Conservation (phyloP, 2,797 vertebrate genomes). For the Propithecus deckenii region DNA sequence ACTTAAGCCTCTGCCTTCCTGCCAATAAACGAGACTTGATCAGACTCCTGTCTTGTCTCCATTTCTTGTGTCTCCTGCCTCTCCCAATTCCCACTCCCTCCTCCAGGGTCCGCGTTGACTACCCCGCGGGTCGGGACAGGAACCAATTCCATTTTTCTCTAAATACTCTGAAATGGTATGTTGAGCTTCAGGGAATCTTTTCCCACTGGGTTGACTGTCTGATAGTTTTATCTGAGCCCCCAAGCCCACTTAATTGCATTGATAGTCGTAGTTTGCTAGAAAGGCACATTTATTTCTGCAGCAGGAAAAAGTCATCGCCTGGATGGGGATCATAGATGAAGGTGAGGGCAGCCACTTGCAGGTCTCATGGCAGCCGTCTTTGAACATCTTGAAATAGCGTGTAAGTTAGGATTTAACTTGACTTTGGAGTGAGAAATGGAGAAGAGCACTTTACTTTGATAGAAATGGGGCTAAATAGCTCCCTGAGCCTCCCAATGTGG, state of each 20-base stretch:
- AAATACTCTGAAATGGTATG: background rate
- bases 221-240: background rate
- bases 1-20: too few species aligned
- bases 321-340: background rate
- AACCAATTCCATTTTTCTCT: background rate
- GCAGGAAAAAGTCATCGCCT: background rate
- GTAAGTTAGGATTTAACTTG: background rate
- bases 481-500: background rate
- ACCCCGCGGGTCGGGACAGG: too few species aligned
- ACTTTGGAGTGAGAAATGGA: conserved; percentile 37
- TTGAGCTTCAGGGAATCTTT: background rate
- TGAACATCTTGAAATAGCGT: conserved; percentile 33
- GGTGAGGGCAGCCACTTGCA: background rate
- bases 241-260: conserved; percentile 2
- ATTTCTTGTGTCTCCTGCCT: too few species aligned
- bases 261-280: background rate
- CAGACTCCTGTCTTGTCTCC: too few species aligned
- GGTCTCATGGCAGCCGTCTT: background rate
- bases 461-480: background rate
- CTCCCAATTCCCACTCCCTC: too few species aligned
- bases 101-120: too few species aligned
- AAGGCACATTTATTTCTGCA: conserved; percentile 21
- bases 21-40: too few species aligned
- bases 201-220: background rate
- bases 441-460: conserved; percentile 41